Conservation (phyloP, 2,888 invertebrate species). For the Drosophila imparisetae region DNA sequence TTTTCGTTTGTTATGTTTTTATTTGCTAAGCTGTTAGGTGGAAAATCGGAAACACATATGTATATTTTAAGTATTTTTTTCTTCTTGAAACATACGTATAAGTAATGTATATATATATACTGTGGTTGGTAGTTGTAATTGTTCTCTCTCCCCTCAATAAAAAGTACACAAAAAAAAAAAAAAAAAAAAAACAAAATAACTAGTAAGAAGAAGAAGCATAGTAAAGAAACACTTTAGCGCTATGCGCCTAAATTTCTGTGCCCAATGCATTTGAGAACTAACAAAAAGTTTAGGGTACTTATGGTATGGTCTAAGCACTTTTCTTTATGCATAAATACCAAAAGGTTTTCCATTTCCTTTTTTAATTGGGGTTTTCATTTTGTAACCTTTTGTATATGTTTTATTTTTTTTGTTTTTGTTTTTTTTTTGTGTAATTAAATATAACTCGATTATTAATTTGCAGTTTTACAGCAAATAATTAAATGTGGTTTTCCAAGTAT, state of each 20-base stretch:
- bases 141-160: constrained; percentile 21
- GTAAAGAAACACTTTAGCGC: constrained; percentile 31
- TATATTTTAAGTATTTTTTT: constrained; percentile 59
- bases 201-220: not conserved
- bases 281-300: not conserved
- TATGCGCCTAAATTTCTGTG: constrained; percentile 41
- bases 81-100: constrained; percentile 53
- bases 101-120: constrained; percentile 22
- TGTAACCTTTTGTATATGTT: not conserved
- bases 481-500: constrained; percentile 28
- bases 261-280: constrained; percentile 17
- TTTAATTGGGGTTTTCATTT: constrained; percentile 7
- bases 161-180: not conserved
- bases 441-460: constrained; percentile 28
- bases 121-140: constrained; percentile 38
- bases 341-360: constrained; percentile 19
- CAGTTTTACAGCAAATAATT: constrained; percentile 36
- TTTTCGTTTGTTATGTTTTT: constrained; percentile 25
- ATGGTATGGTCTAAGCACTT: constrained; percentile 57
- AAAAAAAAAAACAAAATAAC: not conserved
- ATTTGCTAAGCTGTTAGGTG: constrained; percentile 77
- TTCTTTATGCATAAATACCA: constrained; percentile 64
- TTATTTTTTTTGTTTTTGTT: not conserved
- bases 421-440: constrained; percentile 18
- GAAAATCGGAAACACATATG: constrained; percentile 76